These are phyloP conservation scores for Operophtera brumata DNA, from an alignment of 2,888 invertebrate species.

Conservation along the genomic window DNA sequence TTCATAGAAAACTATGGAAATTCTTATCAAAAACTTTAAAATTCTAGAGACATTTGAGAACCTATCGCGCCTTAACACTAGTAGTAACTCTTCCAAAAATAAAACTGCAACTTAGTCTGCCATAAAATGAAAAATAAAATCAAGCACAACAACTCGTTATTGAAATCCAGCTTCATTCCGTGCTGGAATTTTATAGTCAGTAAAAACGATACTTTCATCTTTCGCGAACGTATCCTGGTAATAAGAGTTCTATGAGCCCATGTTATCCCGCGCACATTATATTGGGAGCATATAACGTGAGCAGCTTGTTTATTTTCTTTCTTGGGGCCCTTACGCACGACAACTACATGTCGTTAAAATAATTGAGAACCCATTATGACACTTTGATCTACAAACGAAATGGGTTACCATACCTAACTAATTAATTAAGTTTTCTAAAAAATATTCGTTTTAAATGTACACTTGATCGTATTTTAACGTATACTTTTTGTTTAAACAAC, in stretches of 20 bases:
- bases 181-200: slow-evolving; percentile 46
- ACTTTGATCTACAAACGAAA: too few relatives aligned
- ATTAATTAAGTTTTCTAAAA: too few relatives aligned
- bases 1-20: too few relatives aligned
- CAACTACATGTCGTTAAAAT: neutral
- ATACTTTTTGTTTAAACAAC: too few relatives aligned
- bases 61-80: too few relatives aligned
- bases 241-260: slow-evolving; percentile 35
- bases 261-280: slow-evolving; percentile 59
- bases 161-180: slow-evolving; percentile 43
- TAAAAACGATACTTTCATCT: slow-evolving; percentile 48
- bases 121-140: slow-evolving; percentile 35
- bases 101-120: slow-evolving; percentile 9
- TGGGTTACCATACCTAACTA: too few relatives aligned
- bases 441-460: too few relatives aligned
- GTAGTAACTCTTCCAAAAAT: neutral
- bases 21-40: too few relatives aligned
- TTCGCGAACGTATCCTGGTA: slow-evolving; percentile 41
- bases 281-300: slow-evolving; percentile 63
- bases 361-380: too few relatives aligned
- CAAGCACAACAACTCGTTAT: slow-evolving; percentile 44
- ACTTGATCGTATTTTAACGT: too few relatives aligned
- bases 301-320: slow-evolving; percentile 76
- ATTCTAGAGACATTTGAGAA: too few relatives aligned
- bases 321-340: slow-evolving; percentile 45